Base-by-base conservation (phyloP, 2,113 vertebrate species). In the Macquaria ambigua region DNA sequence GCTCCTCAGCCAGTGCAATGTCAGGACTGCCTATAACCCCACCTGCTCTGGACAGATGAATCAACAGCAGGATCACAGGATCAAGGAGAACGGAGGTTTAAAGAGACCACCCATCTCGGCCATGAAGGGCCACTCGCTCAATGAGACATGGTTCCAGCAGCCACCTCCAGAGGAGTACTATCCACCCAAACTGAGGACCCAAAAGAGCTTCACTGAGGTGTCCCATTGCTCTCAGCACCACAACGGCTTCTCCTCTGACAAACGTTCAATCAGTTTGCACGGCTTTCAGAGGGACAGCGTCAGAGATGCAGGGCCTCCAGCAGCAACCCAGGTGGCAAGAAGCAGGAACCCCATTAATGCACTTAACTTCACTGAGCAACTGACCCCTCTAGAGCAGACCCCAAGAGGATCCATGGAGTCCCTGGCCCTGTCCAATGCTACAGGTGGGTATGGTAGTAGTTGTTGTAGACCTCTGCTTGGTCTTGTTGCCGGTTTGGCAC, bases 341-440 rank as follows among this genome's bases (percentile, higher is more conserved):
- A 97, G 97, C 91, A 96, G 98, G 55, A 98, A 97, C 90, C 98
- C 98, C 16, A 97, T 99, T 93, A 98, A 95, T 20, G 96, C 97
- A 87, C 96, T 99, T 94, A 97, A 96, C 82, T 99, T 99, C 87
- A 89, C 96, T 0, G 98, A 98, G 91, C 97, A 97, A 80, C 95
- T 99, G 90, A 98, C 97, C 0, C 97, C 97, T n/a, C 96, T 98
- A 0, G 96, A 98, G 93, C 98, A 97, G 91, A 99, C 98, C 1
- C 98, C 98, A 0, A 94, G 96, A 0, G 98, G 98, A 58, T 99
- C 98, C 78, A 97, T 98, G 96, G 98, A 99, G 88, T 99, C 98
- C 0, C 94, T 99, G 37, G 96, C 98, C 0, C 93, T 99, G 79
- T 98, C 98, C 23, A 99, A 97, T 2, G 93, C 97, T 15, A 98